Conservation (phyloP, 92 coral and sea anemone genomes). For the Pocillopora meandrina region DNA sequence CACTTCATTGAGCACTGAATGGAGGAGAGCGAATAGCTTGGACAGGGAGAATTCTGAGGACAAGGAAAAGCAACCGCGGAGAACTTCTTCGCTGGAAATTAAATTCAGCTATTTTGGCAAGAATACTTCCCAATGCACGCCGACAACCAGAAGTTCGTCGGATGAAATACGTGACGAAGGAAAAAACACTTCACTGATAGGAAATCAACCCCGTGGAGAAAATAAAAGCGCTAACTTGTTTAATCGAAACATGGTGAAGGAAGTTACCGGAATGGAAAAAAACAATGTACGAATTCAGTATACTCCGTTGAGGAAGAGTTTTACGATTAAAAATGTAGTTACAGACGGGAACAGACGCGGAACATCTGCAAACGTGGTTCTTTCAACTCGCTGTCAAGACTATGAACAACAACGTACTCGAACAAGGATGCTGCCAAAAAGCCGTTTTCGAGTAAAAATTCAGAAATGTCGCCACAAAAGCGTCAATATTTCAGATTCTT, state of each 20-base stretch:
- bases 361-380: neutral
- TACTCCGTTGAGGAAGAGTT: constrained; percentile 29
- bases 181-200: neutral
- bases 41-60: constrained; percentile 6
- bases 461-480: constrained; percentile 47
- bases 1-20: constrained; percentile 72
- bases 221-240: neutral
- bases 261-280: neutral
- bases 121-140: neutral
- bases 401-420: neutral
- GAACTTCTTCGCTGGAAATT: constrained; percentile 13
- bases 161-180: constrained; percentile 8
- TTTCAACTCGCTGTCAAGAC: neutral
- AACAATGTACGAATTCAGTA: constrained; percentile 28
- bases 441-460: constrained; percentile 41
- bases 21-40: constrained; percentile 46
- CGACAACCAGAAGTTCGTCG: neutral
- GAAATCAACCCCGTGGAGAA: neutral
- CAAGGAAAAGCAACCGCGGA: neutral
- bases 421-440: constrained; percentile 38
- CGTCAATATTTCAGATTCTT: constrained; percentile 35
- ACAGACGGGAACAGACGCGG: neutral
- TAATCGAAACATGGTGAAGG: neutral
- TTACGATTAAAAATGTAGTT: constrained; percentile 28
- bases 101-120: neutral